Evolutionary conservation across 2,797 vertebrate genomes (phyloP), one percentile per base, ranked within the genome.

Genomic region (Acipenser transmontanus): DNA sequence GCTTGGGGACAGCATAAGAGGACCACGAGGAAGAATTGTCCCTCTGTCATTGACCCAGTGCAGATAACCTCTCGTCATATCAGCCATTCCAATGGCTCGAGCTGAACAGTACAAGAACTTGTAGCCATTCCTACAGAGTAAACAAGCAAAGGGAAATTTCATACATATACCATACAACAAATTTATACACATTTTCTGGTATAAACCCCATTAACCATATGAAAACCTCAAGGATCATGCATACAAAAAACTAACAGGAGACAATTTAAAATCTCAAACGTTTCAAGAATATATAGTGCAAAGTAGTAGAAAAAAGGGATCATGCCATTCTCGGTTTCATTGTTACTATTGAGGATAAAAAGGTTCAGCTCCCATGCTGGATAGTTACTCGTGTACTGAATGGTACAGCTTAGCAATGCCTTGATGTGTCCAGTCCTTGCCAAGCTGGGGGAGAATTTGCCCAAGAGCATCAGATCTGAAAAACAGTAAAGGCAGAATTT

Each of bases 371-470:
- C 34, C 34, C 34, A 34, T 34, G 14, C 8, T 47, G 17, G 49
- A 74, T 57, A 88, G 95, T 82, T 85, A 98, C 96, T 98, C 92
- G 0, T 98, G 95, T 76, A 98, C 94, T 8, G 94, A 92, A 80
- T 98, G 93, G 77, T 98, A 98, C 49, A 98, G 94, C 72, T 93
- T 95, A 9, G 96, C 95, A 63, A 98, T 97, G 50, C 95, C 95
- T 74, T 91, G 93, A 63, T 98, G 95, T 62, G 95, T 98, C 96
- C 95, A 98, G 84, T 98, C 95, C 83, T 98, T 98, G 20, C 96
- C 96, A 59, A 98, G 89, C 68, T 96, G 95, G 61, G 96, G 96
- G 20, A 98, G 90, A 70, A 98, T 98, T 73, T 98, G 96, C 47
- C 96, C 96, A 72, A 98, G 88, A 72, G 97, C 95, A 71, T 98